phyloP scores from a whole-genome alignment of 2,797 vertebrate species.

The Eupleurogrammus muticus region DNA sequence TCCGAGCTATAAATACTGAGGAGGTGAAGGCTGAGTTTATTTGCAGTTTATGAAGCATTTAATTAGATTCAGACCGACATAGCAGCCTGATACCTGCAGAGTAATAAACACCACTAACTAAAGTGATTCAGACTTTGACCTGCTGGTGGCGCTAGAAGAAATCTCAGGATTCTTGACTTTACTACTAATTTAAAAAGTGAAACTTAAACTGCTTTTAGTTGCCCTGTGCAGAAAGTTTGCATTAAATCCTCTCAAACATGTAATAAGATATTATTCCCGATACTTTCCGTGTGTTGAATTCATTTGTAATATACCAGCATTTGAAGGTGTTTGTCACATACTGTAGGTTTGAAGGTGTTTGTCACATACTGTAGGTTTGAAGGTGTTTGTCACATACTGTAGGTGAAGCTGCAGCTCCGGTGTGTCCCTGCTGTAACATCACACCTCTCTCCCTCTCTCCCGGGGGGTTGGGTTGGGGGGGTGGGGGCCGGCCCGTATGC shows the following conservation, averaged over 20 bases:
- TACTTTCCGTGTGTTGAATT: constrained; percentile 1
- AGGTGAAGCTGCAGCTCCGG: constrained; percentile 36
- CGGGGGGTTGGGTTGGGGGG: too few relatives aligned
- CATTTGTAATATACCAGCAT: constrained; percentile 13
- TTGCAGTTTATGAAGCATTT: constrained; percentile 49
- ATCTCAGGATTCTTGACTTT: too few relatives aligned
- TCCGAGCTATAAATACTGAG: constrained; percentile 8
- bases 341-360: too few relatives aligned
- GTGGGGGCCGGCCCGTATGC: constrained; percentile 27
- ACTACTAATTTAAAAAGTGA: too few relatives aligned
- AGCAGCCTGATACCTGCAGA: constrained; percentile 5
- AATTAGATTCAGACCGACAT: constrained; percentile 16
- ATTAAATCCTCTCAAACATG: not conserved
- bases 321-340: constrained; percentile 14
- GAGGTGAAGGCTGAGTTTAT: constrained; percentile 20
- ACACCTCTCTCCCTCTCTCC: constrained; percentile 30
- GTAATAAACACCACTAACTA: too few relatives aligned
- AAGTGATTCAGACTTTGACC: too few relatives aligned
- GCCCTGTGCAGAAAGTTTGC: too few relatives aligned
- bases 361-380: constrained; percentile 16
- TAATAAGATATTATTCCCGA: not conserved
- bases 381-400: not conserved
- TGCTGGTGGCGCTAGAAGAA: too few relatives aligned
- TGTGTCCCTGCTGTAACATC: constrained; percentile 54
- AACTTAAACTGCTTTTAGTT: too few relatives aligned